Conservation (phyloP, 2,113 vertebrate species). For the Bungarus multicinctus region DNA sequence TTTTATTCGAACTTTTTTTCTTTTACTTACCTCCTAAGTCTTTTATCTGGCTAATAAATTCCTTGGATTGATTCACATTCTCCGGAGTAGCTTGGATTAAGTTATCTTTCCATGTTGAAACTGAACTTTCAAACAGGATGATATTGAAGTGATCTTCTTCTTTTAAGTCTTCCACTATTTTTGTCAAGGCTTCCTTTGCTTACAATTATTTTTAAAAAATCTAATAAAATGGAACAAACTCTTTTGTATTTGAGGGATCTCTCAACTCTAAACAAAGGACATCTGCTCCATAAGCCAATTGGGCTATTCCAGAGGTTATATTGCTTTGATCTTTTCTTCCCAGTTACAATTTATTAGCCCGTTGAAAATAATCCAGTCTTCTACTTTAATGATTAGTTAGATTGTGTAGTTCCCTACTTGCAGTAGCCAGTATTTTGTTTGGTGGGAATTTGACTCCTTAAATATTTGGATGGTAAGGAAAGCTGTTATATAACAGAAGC, state of each 20-base stretch:
- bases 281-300: neutral
- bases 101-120: slow-evolving; percentile 76
- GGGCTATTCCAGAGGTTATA: neutral
- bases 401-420: neutral
- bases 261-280: neutral
- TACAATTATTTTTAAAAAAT: slow-evolving; percentile 46
- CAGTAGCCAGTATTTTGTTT: neutral
- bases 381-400: neutral
- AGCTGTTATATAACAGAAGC: too few relatives aligned
- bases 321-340: neutral
- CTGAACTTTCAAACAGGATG: slow-evolving; percentile 72
- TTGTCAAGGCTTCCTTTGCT: slow-evolving; percentile 83
- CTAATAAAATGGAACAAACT: neutral
- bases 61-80: slow-evolving; percentile 75
- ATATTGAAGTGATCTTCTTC: slow-evolving; percentile 84
- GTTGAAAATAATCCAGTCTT: neutral
- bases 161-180: slow-evolving; percentile 83
- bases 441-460: neutral
- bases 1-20: neutral
- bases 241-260: neutral
- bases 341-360: neutral
- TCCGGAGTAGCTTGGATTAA: slow-evolving; percentile 77
- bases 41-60: slow-evolving; percentile 69
- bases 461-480: neutral
- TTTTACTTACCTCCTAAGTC: slow-evolving; percentile 66